These are phyloP conservation scores for Epicampocera succincta DNA, from an alignment of 2,888 invertebrate species.

Conservation along the genomic window DNA sequence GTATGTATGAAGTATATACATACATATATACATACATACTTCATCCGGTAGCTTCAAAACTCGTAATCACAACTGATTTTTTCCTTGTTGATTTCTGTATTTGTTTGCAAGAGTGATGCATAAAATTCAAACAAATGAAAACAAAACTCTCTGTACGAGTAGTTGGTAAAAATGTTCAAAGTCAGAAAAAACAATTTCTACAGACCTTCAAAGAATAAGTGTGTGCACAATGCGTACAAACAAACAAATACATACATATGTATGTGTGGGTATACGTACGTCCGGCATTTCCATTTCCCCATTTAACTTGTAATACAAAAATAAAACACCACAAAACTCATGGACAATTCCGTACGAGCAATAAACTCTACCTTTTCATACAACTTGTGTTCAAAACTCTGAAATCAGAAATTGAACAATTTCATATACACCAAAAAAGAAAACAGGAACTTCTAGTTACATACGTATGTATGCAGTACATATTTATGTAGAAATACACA, in stretches of 20 bases:
- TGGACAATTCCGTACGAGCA: slow-evolving; percentile 39
- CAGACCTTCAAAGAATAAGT: slow-evolving; percentile 40
- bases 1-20: too few species aligned
- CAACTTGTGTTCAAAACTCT: slow-evolving; percentile 24
- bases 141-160: neutral
- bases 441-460: slow-evolving; percentile 45
- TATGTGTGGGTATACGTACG: slow-evolving; percentile 16
- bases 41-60: slow-evolving; percentile 64
- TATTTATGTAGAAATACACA: neutral
- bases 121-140: slow-evolving; percentile 7
- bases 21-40: too few species aligned
- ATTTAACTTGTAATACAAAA: slow-evolving; percentile 12
- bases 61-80: slow-evolving; percentile 49
- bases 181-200: slow-evolving; percentile 54
- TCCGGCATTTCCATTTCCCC: slow-evolving; percentile 57
- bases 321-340: slow-evolving; percentile 34
- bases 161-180: slow-evolving; percentile 46
- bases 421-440: slow-evolving; percentile 27
- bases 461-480: neutral
- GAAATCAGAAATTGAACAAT: slow-evolving; percentile 41
- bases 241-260: neutral
- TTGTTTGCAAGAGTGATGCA: slow-evolving; percentile 2
- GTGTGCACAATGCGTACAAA: slow-evolving; percentile 4
- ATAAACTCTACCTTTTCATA: slow-evolving; percentile 15
- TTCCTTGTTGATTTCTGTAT: slow-evolving; percentile 38